Percentiles rank a stretch among this genome's conserved stretches.
Conservation (phyloP, 37 sponge, comb jelly and placozoan genomes). For the Halisarca cf. caerulea region DNA sequence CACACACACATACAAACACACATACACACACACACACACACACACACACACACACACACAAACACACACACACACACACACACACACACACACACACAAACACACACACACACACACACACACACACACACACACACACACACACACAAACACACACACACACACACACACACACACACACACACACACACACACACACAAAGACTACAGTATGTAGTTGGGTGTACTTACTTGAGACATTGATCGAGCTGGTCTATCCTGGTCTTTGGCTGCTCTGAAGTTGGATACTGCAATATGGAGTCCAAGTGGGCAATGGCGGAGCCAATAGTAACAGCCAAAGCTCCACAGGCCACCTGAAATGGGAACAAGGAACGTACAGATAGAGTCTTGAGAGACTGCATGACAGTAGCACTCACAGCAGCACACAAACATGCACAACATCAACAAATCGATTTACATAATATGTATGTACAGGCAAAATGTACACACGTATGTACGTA, state of each 20-base stretch:
- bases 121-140: no score
- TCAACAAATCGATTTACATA: no score
- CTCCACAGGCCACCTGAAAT: neutral
- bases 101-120: no score
- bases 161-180: no score
- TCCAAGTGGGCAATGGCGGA: neutral
- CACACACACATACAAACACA: neutral
- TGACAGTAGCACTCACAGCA: no score
- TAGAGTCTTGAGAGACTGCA: no score
- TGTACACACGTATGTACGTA: neutral
- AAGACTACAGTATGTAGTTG: no score
- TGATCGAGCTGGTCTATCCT: conserved; percentile 1
- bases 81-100: neutral
- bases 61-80: neutral
- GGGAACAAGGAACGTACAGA: no score
- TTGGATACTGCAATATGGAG: neutral
- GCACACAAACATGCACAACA: neutral
- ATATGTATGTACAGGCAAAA: neutral
- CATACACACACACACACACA: conserved; percentile 9
- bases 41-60: no score
- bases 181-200: no score
- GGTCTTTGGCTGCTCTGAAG: neutral
- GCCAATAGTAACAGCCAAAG: neutral
- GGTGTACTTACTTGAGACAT: neutral
- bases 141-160: neutral